phyloP scores from a whole-genome alignment of 2,888 invertebrate species.

The Drosophila mettleri region DNA sequence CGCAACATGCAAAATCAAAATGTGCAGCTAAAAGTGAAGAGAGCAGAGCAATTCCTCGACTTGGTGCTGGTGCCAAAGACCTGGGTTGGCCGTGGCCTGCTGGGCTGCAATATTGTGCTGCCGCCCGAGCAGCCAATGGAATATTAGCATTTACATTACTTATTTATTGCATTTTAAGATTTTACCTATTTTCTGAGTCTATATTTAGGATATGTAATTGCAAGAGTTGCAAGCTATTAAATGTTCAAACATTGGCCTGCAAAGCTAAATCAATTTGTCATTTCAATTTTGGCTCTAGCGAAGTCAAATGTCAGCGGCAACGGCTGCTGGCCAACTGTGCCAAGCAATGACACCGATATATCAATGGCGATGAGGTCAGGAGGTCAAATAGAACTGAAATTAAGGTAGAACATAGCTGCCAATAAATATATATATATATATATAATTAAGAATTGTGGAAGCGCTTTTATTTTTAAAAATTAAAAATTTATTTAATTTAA shows the following conservation, averaged over 20 bases:
- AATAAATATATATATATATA: background rate
- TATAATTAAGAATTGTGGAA: too few species aligned
- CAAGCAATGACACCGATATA: conserved; percentile 32
- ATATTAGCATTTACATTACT: conserved; percentile 18
- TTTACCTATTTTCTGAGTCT: background rate
- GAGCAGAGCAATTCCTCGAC: conserved; percentile 86
- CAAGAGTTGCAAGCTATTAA: conserved; percentile 22
- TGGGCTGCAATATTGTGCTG: conserved; percentile 89
- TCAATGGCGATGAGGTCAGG: background rate
- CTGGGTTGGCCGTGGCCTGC: conserved; percentile 92
- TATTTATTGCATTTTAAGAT: background rate
- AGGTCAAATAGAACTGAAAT: background rate
- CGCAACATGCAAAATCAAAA: conserved; percentile 87
- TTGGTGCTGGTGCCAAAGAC: conserved; percentile 89
- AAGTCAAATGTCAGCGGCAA: conserved; percentile 21
- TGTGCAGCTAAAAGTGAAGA: conserved; percentile 86
- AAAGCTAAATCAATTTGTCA: conserved; percentile 19
- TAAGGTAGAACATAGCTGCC: background rate
- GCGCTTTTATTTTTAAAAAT: too few species aligned
- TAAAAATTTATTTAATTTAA: too few species aligned
- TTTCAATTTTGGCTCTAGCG: background rate
- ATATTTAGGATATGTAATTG: conserved; percentile 21
- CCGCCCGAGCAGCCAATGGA: conserved; percentile 66
- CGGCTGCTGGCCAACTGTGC: conserved; percentile 35
- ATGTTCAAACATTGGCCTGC: conserved; percentile 9